phyloP scores from a whole-genome alignment of 23 tunicate genomes.

The Oikopleura dioica region DNA sequence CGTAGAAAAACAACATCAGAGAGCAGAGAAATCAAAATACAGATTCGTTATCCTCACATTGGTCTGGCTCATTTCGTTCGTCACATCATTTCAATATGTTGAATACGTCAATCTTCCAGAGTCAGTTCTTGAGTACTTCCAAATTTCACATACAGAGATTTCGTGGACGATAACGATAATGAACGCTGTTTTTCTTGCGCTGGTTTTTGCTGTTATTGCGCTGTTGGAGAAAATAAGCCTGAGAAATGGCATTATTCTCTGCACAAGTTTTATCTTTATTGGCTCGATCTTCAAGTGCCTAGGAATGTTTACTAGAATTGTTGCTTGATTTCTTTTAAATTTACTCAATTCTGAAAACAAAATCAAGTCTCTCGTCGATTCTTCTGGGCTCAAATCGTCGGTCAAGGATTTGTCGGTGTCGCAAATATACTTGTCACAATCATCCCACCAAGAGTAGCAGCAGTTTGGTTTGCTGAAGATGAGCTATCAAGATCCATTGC shows the following conservation, averaged over 20 bases:
- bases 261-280: not conserved
- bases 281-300: not conserved
- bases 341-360: too few relatives aligned
- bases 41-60: not conserved
- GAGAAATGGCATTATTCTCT: not conserved
- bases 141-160: not conserved
- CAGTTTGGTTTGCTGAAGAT: not conserved
- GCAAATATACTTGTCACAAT: not conserved
- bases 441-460: not conserved
- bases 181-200: not conserved
- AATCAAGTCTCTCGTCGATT: too few relatives aligned
- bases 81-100: not conserved
- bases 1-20: too few relatives aligned
- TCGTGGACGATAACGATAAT: not conserved
- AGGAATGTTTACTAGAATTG: too few relatives aligned
- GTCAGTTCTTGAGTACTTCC: not conserved
- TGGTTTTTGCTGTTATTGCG: not conserved
- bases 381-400: not conserved
- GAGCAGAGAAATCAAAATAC: not conserved
- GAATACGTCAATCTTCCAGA: not conserved
- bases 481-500: not conserved
- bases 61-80: not conserved
- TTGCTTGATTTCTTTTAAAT: too few relatives aligned
- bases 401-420: not conserved
- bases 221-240: not conserved